Base-by-base conservation (phyloP, 2,888 invertebrate species). In the Platycnemis pennipes region DNA sequence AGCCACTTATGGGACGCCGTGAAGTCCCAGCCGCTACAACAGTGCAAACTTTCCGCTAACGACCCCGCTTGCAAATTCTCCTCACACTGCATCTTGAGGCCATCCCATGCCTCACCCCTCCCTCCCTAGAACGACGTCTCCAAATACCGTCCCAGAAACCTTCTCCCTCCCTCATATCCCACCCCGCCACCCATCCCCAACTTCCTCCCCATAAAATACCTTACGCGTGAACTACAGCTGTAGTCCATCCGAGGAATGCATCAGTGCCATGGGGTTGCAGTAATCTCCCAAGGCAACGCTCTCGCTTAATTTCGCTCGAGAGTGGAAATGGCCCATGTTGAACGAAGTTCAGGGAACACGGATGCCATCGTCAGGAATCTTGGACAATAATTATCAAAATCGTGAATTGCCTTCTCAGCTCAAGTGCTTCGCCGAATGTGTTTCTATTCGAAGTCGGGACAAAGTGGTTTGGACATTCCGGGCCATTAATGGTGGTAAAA, bases 1-100 rank as follows among this genome's bases (percentile, higher is more conserved):
- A 37, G 44, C 91, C 91, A 91, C 91, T 91, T 63, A 91, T 44
- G n/a, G n/a, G 42, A 22, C 63, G 8, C 91, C 5, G 22, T 91
- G 56, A 42, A 31, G 42, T 63, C 37, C 37, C 77, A 22, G 63
- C 44, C n/a, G 13, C 91, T 63, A 56, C 91, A 63, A 63, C 44
- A 49, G 63, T 44, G 91, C 91, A 91, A 63, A 91, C 91, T 91
- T 91, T 63, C 56, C 13, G 42, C 91, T 91, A 91, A 91, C 91
- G 91, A 91, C 91, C 91, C 91, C 31, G 53, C 63, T 22, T n/a
- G 31, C 91, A 56, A n/a, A 26, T 53, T 44, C 91, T 56, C 19
- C 53, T 26, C 42, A 42, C 56, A 5, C n/a, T 37, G 31, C 77
- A 42, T 56, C 91, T 42, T 88, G 13, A 88, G 53, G 53, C 53